Conservation (phyloP, 2,888 invertebrate species). For the Pachymerium ferrugineum region DNA sequence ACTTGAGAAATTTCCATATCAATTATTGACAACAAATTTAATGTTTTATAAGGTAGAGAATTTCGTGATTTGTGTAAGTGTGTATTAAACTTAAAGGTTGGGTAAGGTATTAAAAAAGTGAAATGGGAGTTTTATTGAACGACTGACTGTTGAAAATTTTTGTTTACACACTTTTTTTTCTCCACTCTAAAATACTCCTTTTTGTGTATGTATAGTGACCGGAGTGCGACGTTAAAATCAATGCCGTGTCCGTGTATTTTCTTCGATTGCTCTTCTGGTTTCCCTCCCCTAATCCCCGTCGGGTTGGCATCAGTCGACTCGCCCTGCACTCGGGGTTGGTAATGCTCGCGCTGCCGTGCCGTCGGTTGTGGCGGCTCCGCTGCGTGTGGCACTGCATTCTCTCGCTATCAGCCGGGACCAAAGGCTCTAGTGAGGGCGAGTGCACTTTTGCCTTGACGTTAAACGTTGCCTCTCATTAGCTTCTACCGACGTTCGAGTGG, state of each 20-base stretch:
- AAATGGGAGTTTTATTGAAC: no score
- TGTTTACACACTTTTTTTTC: not conserved
- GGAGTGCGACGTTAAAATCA: constrained; percentile 5
- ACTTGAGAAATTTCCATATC: no score
- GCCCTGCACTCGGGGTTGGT: not conserved
- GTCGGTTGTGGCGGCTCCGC: constrained; percentile 18
- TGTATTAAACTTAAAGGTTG: no score
- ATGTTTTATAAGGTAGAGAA: no score
- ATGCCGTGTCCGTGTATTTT: constrained; percentile 5
- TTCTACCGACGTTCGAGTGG: no score
- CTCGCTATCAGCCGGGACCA: not conserved
- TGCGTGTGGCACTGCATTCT: constrained; percentile 9
- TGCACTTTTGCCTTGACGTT: not conserved
- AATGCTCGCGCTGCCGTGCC: constrained; percentile 21
- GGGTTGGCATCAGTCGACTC: not conserved
- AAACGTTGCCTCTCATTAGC: not conserved
- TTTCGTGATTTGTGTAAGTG: no score
- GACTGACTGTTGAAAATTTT: no score
- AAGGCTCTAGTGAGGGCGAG: not conserved
- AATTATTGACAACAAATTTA: no score
- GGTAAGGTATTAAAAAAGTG: no score
- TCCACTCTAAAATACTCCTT: not conserved
- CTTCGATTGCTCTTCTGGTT: constrained; percentile 21
- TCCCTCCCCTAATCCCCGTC: constrained; percentile 4
- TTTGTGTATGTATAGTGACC: not conserved